A percentile compares a stretch with the other conserved stretches of the same genome.
Conservation (phyloP, 2,113 vertebrate species). For the Aphyosemion australe region DNA sequence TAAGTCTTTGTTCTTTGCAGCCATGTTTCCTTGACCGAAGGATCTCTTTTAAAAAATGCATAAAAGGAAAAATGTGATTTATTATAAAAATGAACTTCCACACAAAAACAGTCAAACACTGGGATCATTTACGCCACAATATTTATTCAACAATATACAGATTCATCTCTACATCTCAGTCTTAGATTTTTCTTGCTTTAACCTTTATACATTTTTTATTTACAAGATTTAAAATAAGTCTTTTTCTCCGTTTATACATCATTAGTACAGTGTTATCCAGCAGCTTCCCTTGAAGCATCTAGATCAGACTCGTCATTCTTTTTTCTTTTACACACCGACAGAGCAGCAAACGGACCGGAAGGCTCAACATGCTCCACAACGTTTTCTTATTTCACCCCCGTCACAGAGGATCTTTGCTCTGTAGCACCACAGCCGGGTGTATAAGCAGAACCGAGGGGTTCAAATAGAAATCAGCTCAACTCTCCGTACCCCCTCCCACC, state of each 20-base stretch:
- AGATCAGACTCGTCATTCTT: slow-evolving; percentile 37
- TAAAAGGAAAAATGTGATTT: too few species aligned
- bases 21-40: too few species aligned
- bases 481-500: slow-evolving; percentile 36
- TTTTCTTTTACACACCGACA: slow-evolving; percentile 71
- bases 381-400: slow-evolving; percentile 11
- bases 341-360: slow-evolving; percentile 83
- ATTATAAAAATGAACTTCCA: neutral
- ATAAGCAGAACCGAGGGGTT: slow-evolving; percentile 21
- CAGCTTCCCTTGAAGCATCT: slow-evolving; percentile 72
- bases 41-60: too few species aligned
- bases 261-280: slow-evolving; percentile 87
- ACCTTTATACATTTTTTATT: slow-evolving; percentile 94
- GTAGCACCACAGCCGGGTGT: slow-evolving; percentile 50
- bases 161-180: slow-evolving; percentile 88
- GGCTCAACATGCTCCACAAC: slow-evolving; percentile 86
- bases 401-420: slow-evolving; percentile 4
- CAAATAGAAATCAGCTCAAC: slow-evolving; percentile 31
- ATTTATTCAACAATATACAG: slow-evolving; percentile 97
- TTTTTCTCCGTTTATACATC: slow-evolving; percentile 87
- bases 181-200: slow-evolving; percentile 68
- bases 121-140: slow-evolving; percentile 84
- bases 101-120: slow-evolving; percentile 12
- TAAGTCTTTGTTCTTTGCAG: too few species aligned
- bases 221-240: slow-evolving; percentile 97